Evolutionary conservation across 2,797 vertebrate genomes (phyloP).

Genomic region (Buphagus erythrorhynchus): DNA sequence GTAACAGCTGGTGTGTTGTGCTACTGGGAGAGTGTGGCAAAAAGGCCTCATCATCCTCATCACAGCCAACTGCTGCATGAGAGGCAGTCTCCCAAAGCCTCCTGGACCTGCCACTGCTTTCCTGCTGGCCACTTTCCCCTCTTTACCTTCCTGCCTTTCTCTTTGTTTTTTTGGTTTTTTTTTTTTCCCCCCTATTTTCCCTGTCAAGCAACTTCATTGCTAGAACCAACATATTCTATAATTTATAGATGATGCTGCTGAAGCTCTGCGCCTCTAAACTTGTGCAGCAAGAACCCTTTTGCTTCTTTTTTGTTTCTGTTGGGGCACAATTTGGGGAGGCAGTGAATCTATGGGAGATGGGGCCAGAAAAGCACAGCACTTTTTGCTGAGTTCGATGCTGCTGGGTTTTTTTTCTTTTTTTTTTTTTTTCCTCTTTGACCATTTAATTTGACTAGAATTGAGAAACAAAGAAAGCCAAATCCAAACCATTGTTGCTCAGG

Average conservation of each 20-base stretch:
- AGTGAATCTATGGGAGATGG: background rate
- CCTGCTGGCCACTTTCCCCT: background rate
- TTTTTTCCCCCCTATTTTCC: no score
- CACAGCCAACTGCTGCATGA: background rate
- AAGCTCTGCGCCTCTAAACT: background rate
- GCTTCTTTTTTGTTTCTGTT: background rate
- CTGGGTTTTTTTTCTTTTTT: background rate
- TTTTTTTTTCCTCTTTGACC: background rate
- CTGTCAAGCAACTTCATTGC: background rate
- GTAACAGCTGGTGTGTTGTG: background rate
- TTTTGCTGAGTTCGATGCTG: background rate
- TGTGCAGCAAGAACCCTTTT: background rate
- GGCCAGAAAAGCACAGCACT: background rate
- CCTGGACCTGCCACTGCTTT: background rate
- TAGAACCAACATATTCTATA: accelerated
- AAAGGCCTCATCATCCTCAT: background rate
- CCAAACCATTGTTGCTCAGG: background rate
- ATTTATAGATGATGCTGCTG: background rate
- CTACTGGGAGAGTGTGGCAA: background rate
- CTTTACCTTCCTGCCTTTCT: background rate
- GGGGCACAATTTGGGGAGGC: background rate
- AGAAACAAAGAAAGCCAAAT: background rate
- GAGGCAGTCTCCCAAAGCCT: background rate
- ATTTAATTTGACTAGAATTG: background rate
- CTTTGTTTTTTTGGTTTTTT: background rate